Base-by-base conservation (phyloP, 2,113 vertebrate genomes). In the Sinocyclocheilus maitianheensis region DNA sequence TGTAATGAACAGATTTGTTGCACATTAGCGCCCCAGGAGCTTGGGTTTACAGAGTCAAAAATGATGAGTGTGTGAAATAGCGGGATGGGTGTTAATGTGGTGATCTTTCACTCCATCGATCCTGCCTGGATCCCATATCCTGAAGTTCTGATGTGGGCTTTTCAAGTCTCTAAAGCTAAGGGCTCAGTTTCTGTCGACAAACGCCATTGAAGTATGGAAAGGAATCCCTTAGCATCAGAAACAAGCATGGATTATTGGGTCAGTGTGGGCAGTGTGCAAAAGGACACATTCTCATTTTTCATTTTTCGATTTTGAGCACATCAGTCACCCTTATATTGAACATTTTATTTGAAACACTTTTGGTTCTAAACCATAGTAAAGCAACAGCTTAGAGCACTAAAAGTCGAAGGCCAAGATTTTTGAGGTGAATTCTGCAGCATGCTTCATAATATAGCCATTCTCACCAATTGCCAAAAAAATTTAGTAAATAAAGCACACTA, bases 51-150 rank as follows among this genome's bases (percentile, higher is more conserved):
- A 8, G 60, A 87, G 72, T 69, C 74, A 37, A 46, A 77, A 63
- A 87, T 77, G 46, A 83, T 83, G 80, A 86, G 71, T 83, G 60
- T 62, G 60, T 65, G 71, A 62, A 65, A 87, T 82, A 40, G 46
- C 22, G 34, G 71, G 24, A 81, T 82, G 77, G 60, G 69, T 71
- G 43, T 43, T 82, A 86, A 86, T 87, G 85, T 82, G 14, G 80
- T 77, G 55, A 77, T 86, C 72, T 65, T 30, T 87, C 62, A 83
- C 63, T 83, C 62, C 72, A 77, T 87, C 60, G 85, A 87, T 83
- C 80, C 46, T 65, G 71, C 55, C 30, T n/a, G 37, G 65, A 67
- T 67, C 67, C 77, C 48, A 58, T 55, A 26, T 80, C 26, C 81
- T 72, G 10, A 55, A 71, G 65, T 58, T 83, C 51, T 58, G 26